phyloP scores from a whole-genome alignment of 2,888 invertebrate genomes.

The Apeira syringaria region DNA sequence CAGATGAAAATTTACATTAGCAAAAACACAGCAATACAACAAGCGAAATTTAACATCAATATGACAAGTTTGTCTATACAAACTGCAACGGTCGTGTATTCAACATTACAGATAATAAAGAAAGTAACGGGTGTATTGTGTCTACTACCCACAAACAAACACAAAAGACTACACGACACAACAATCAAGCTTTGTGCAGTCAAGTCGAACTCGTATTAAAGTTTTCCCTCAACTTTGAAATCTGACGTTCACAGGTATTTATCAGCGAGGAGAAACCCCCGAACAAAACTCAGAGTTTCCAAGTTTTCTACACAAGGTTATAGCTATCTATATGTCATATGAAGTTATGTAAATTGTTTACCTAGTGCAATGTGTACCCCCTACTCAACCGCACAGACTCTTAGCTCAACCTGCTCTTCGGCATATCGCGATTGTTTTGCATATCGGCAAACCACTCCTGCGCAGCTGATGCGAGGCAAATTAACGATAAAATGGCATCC shows the following conservation, averaged over 20 bases:
- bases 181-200: constrained; percentile 10
- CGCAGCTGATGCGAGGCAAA: constrained; percentile 64
- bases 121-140: constrained; percentile 16
- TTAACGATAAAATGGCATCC: constrained; percentile 74
- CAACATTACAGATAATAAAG: constrained; percentile 10
- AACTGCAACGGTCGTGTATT: constrained; percentile 11
- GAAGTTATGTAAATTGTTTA: constrained; percentile 23
- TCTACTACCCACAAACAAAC: constrained; percentile 7
- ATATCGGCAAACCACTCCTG: constrained; percentile 66
- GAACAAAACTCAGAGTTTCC: neutral
- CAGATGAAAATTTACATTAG: constrained; percentile 35
- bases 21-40: constrained; percentile 43
- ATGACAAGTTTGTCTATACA: constrained; percentile 33
- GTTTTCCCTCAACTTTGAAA: constrained; percentile 4
- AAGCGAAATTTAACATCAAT: constrained; percentile 47
- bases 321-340: constrained; percentile 10
- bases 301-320: neutral
- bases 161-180: constrained; percentile 10
- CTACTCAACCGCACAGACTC: constrained; percentile 42
- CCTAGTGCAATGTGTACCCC: constrained; percentile 36
- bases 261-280: neutral
- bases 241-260: constrained; percentile 4
- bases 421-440: constrained; percentile 77
- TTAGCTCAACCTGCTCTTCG: constrained; percentile 46
- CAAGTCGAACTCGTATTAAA: constrained; percentile 4